Evolutionary conservation across 2,113 vertebrate genomes (phyloP), one percentile per base, ranked within the genome.

Genomic region (Anhinga rufa): DNA sequence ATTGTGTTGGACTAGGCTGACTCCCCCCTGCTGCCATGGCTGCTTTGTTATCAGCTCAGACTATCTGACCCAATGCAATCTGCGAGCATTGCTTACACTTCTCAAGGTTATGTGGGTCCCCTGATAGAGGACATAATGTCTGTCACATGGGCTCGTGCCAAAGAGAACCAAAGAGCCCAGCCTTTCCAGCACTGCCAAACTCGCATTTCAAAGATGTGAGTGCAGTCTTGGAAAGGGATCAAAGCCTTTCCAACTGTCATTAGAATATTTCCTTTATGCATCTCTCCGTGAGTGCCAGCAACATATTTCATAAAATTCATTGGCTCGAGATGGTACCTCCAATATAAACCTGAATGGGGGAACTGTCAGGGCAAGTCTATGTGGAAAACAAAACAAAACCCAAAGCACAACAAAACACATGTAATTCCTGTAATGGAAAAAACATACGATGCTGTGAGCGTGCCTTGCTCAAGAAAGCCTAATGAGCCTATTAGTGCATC

Each of bases 241-340:
- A 98, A 98, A 98, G 98, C 97, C 89, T 89, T 97, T 76, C 95
- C 95, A 97, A 97, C 97, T 98, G 98, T 98, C 98, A 98, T 98
- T 97, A 98, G 98, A 98, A 98, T 97, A 98, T 98, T 98, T 98
- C 97, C 97, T 98, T 98, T 98, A 98, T 97, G 97, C 97, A 97
- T 98, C 98, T 98, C 92, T 69, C 95, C 31, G 21, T 76, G 91
- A 98, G 95, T 97, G 98, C 98, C 97, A 98, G 96, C 97, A 98
- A 97, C 97, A 96, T 98, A 98, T 96, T 98, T 98, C 95, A 97
- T 97, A 97, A 98, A 97, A 98, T 96, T 96, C 95, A 97, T 90
- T 98, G 97, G 97, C 96, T 97, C 52, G 94, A 94, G 97, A 97
- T 97, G 95, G 98, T 96, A 98, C 96, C 96, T 97, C 92, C 95